Percentiles rank a stretch among this genome's conserved stretches.
phyloP scores from a whole-genome alignment of 2,797 vertebrate genomes.

The Platyrinchus mystaceus region DNA sequence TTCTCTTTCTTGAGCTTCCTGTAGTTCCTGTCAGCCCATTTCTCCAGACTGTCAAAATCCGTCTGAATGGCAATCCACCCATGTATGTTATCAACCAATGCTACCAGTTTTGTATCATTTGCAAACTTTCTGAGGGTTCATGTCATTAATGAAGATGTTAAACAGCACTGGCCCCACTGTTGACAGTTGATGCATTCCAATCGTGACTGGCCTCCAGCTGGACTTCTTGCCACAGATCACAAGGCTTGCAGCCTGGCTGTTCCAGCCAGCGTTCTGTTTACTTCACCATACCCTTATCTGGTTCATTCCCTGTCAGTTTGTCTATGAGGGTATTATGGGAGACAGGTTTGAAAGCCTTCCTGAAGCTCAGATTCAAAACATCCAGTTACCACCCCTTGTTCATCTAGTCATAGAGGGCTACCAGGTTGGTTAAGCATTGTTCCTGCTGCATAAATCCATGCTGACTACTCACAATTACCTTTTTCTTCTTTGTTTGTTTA shows the following conservation, averaged over 20 bases:
- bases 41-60: neutral
- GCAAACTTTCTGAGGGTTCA: neutral
- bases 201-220: neutral
- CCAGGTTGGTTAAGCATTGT: neutral
- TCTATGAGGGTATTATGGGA: neutral
- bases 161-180: neutral
- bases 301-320: neutral
- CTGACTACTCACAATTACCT: neutral
- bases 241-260: neutral
- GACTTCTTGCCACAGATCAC: neutral
- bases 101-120: neutral
- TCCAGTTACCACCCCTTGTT: neutral
- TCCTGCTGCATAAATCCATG: neutral
- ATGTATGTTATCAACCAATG: neutral
- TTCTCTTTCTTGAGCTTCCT: neutral
- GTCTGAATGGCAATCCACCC: neutral
- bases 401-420: neutral
- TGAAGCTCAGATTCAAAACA: neutral
- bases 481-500: neutral
- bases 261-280: neutral
- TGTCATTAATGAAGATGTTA: neutral
- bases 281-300: neutral
- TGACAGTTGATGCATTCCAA: neutral
- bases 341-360: neutral
- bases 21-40: neutral